Base-by-base conservation (phyloP, 2,797 vertebrate genomes). In the Dryobates pubescens region DNA sequence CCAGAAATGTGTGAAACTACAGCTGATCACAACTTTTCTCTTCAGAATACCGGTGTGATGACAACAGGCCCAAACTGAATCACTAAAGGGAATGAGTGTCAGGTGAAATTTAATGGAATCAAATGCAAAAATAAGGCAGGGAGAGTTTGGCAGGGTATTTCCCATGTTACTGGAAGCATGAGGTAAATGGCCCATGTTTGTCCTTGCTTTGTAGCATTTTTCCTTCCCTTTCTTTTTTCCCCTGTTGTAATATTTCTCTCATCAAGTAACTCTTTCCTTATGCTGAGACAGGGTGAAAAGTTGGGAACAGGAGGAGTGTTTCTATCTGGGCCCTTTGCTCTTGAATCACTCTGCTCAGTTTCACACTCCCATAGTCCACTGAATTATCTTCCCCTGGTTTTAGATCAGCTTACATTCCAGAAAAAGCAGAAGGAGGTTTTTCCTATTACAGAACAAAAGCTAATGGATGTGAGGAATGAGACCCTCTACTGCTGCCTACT, bases 151-250 rank as follows among this genome's bases (percentile, higher is more conserved):
- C 36, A 41, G 41, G 20, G 6, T 6, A 30, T 36, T 68, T 70
- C 51, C 30, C 24, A 5, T 2, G 15, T 43, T 74, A 17, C 19
- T 81, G 56, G 30, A 54, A 71, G n/a, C 5, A 1, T 27, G 16
- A 71, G 45, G 45, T 29, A 26, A 71, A n/a, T 2, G 4, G 36
- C 63, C 29, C 7, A 1, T 0, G 0, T 12, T 56, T 29, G 53
- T 8, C 3, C 4, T 86, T 12, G 5, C 26, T 63, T 68, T 4
- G 22, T 22, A 47, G 14, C 4, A 14, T 20, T 87, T 47, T 62
- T 14, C n/a, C 20, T 74, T 29, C 10, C 11, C 13, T 53, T 4
- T 83, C 26, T 43, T 38, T 51, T 65, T 38, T 24, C 84, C 9
- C 20, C 30, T 74, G 2, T 2, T 45, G 22, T 54, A n/a, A 11